Evolutionary conservation across 2,888 invertebrate genomes (phyloP), one percentile per base, ranked within the genome.

Genomic region (Sinotaia quadrata): DNA sequence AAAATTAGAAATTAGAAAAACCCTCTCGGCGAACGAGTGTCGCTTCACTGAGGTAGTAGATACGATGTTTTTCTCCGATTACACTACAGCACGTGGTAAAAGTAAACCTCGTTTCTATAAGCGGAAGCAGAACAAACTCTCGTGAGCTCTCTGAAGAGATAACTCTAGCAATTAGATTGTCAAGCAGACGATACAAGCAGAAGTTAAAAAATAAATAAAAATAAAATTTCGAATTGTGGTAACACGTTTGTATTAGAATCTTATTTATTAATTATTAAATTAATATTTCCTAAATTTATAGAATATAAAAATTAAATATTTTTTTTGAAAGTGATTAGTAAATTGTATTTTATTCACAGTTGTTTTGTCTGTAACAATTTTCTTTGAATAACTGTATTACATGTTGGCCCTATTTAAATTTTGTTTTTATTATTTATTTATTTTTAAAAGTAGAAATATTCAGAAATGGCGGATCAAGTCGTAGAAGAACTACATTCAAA

Each of bases 11-110:
- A 5, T 2, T 15, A 18, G 21, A 49, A 21, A 49, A 49, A 15
- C 31, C 59, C 59, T 59, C 59, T 49, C 68, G 47, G 68, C 71
- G 62, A 68, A 63, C 29, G 33, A 18, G 2, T 7, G 63, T 62
- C 71, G 71, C 71, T 68, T 71, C 71, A 71, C 71, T 36, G 71
- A 71, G 71, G 71, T 27, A 33, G 58, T 27, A 27, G 29, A 41
- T 4, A 37, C 12, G 27, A 41, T 24, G 41, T 41, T 10, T 10
- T 41, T 41, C 41, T 41, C 41, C 49, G 49, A 21, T n/a, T 49
- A 7, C 24, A 18, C 2, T n/a, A 15, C 49, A 8, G 49, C 49
- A 49, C 49, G 49, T 49, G 49, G n/a, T 49, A 24, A n/a, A 49
- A 49, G 24, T 24, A 21, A 51, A 51, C 51, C 51, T 21, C 51